Base-by-base conservation (phyloP, 2,888 invertebrate species). In the Amblyjoppa proteus region DNA sequence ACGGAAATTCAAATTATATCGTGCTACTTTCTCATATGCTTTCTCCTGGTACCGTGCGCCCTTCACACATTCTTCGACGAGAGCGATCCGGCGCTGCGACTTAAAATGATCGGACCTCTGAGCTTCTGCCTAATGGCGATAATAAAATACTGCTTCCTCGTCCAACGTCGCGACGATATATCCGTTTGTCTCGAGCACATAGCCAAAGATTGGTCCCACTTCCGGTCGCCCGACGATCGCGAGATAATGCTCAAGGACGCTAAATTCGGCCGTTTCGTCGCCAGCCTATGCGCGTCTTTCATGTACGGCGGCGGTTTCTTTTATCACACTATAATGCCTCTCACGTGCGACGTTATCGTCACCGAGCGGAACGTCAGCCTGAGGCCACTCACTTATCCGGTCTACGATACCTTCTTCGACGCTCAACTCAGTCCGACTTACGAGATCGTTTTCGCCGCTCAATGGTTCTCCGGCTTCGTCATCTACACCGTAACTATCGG, bases 231-330 rank as follows among this genome's bases (percentile, higher is more conserved):
- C 0, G 28, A 81, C 0, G 91, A 92, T 31, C 84, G 85, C 6
- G 38, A 83, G 6, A 87, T 91, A 4, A 92, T 92, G 91, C 31
- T 88, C 2, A 69, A 25, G 2, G 89, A 89, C 31, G 92, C 90
- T 0, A 89, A 85, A 25, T 86, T 89, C 6, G 91, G 91, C 1
- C 86, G 90, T 28, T 88, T 84, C 49, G 78, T 91, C 20, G 89
- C 88, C 0, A 80, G 79, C 0, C 76, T 91, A 2, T 88, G 90
- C 75, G 90, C 90, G 0, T 81, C n/a, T 4, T 91, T 91, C 58
- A 92, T 91, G 91, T 92, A 92, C 73, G 87, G 88, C 6, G 92
- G 92, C 0, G 91, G 91, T 3, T 88, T 92, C 31, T 91, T 91
- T 69, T 92, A 91, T 73, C 90, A 90, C 64, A 88, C 89, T 0